Conservation (phyloP, 2,797 vertebrate species). For the Sparidentex hasta region DNA sequence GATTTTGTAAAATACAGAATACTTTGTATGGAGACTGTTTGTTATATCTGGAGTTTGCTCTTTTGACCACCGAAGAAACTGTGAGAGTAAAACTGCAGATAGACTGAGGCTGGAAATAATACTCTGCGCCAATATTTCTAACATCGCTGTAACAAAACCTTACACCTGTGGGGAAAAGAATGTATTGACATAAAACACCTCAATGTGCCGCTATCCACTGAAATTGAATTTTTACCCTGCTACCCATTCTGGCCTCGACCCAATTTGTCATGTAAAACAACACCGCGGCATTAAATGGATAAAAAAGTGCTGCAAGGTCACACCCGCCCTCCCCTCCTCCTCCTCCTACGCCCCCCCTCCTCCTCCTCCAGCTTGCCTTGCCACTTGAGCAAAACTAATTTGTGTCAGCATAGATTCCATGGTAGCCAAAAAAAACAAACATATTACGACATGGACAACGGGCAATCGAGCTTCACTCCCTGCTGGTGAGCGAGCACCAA, state of each 20-base stretch:
- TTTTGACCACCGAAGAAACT: not conserved
- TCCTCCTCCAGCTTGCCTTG: slow-evolving; percentile 7
- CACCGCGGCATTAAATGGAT: slow-evolving; percentile 18
- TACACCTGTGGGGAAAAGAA: not conserved
- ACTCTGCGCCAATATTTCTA: not conserved
- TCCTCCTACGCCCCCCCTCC: slow-evolving; percentile 5
- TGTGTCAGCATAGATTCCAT: slow-evolving; percentile 28
- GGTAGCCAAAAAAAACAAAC: slow-evolving; percentile 3
- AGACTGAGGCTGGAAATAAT: not conserved
- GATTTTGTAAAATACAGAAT: not conserved
- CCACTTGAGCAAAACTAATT: slow-evolving; percentile 25
- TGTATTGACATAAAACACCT: not conserved
- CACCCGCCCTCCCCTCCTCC: not conserved
- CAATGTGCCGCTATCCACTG: not conserved
- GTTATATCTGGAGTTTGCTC: not conserved
- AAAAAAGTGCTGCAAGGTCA: slow-evolving; percentile 31
- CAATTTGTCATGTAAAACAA: slow-evolving; percentile 21
- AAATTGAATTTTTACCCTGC: not conserved
- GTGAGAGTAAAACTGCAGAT: not conserved
- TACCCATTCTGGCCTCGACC: not conserved
- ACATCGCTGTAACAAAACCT: not conserved
- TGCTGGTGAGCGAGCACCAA: slow-evolving; percentile 22
- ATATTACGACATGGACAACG: slow-evolving; percentile 32
- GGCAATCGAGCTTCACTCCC: slow-evolving; percentile 15
- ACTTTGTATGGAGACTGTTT: not conserved